Evolutionary conservation across 2,888 invertebrate genomes (phyloP).

Genomic region (Ennomos erosarius): DNA sequence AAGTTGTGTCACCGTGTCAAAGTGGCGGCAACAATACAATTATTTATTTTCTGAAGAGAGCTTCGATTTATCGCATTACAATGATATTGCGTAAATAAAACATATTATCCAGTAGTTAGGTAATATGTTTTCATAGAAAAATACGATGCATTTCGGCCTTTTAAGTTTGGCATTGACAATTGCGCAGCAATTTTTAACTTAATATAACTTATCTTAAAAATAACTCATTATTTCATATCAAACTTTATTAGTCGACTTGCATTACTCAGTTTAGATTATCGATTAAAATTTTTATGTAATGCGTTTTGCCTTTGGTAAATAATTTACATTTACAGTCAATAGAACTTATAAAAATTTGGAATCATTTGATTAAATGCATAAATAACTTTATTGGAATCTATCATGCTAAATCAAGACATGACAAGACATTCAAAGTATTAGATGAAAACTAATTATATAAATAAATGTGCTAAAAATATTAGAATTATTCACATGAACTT

Average conservation of each 20-base stretch:
- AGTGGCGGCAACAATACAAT: constrained; percentile 43
- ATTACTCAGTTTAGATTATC: constrained; percentile 20
- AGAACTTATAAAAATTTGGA: constrained; percentile 23
- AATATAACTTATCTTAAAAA: constrained; percentile 26
- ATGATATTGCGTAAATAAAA: constrained; percentile 13
- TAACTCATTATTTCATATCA: constrained; percentile 10
- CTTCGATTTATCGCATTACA: constrained; percentile 10
- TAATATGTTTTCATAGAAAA: constrained; percentile 47
- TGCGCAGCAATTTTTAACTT: constrained; percentile 50
- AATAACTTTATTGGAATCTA: constrained; percentile 23
- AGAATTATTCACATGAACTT: constrained; percentile 7
- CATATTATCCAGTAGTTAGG: constrained; percentile 39
- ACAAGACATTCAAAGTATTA: not conserved
- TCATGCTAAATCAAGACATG: constrained; percentile 6
- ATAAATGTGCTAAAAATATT: constrained; percentile 15
- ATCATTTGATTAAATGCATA: constrained; percentile 31
- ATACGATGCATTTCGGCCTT: constrained; percentile 42
- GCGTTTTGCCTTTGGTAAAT: constrained; percentile 36
- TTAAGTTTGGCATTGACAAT: constrained; percentile 47
- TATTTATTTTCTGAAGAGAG: constrained; percentile 25
- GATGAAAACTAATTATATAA: constrained; percentile 4
- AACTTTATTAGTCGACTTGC: constrained; percentile 22
- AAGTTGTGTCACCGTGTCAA: constrained; percentile 53
- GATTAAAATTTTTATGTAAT: constrained; percentile 22
- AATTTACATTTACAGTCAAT: constrained; percentile 25